Evolutionary conservation across 2,888 invertebrate species (phyloP).

Genomic region (Gandaritis pyraliata): DNA sequence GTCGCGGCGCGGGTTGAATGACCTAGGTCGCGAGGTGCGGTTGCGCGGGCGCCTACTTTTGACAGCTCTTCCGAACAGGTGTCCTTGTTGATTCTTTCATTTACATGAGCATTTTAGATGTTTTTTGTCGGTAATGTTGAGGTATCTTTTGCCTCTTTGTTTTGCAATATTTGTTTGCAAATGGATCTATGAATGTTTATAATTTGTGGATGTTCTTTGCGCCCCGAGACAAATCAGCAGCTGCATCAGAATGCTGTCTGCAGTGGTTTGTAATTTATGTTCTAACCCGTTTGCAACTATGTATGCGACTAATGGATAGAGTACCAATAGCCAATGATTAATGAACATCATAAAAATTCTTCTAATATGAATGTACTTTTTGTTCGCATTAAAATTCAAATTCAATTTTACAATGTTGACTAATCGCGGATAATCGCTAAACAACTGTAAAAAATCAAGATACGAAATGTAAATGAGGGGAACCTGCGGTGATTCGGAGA

Average conservation of each 20-base stretch:
- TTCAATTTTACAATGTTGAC: background rate
- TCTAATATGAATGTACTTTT: too few species aligned
- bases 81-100: constrained; percentile 47
- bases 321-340: too few species aligned
- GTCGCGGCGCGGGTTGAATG: constrained; percentile 70
- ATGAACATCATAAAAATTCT: too few species aligned
- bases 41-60: constrained; percentile 63
- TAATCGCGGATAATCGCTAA: constrained; percentile 37
- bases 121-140: background rate
- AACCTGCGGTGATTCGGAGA: constrained; percentile 44
- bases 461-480: constrained; percentile 55
- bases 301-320: too few species aligned
- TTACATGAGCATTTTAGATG: background rate
- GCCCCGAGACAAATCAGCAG: too few species aligned
- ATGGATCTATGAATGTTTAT: too few species aligned
- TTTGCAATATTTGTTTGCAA: background rate
- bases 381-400: background rate
- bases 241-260: too few species aligned
- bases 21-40: constrained; percentile 58
- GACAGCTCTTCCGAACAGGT: constrained; percentile 64
- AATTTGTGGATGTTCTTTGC: too few species aligned
- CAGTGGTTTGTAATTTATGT: too few species aligned
- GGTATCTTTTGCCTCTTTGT: background rate
- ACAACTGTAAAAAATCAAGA: constrained; percentile 43
- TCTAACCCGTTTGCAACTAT: too few species aligned